A percentile compares a stretch with the other conserved stretches of the same genome.
These are phyloP conservation scores for Rachycentron canadum DNA, from an alignment of 2,797 vertebrate species.

Conservation along the genomic window DNA sequence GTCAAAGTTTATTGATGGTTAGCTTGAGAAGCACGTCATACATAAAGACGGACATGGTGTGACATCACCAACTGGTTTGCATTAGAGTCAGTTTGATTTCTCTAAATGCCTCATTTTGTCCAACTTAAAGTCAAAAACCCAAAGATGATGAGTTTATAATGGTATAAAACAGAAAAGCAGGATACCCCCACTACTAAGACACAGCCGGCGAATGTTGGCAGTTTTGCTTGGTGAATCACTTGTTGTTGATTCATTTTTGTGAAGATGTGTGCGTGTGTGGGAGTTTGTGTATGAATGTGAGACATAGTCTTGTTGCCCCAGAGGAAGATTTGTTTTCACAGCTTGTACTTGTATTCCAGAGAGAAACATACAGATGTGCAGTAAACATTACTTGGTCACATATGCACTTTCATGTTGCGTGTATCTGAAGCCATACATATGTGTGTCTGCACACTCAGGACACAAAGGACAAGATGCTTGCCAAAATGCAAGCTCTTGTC, in stretches of 20 bases:
- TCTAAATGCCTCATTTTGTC: background rate
- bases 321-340: background rate
- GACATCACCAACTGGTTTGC: constrained; percentile 12
- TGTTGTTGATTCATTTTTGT: background rate
- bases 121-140: too few relatives aligned
- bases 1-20: background rate
- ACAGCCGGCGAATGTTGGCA: background rate
- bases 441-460: background rate
- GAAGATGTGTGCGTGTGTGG: background rate
- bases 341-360: background rate
- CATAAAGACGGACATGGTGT: constrained; percentile 4
- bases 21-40: background rate
- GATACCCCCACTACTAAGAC: background rate
- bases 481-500: background rate
- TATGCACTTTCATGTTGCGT: background rate
- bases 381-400: background rate
- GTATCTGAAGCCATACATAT: background rate
- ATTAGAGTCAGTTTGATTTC: background rate
- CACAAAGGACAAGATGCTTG: background rate
- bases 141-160: background rate
- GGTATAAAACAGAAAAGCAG: constrained; percentile 4
- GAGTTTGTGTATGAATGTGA: background rate
- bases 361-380: background rate
- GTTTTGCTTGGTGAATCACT: constrained; percentile 1
- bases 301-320: background rate